Base-by-base conservation (phyloP, 2,113 vertebrate species). In the Tachuris rubrigastra region DNA sequence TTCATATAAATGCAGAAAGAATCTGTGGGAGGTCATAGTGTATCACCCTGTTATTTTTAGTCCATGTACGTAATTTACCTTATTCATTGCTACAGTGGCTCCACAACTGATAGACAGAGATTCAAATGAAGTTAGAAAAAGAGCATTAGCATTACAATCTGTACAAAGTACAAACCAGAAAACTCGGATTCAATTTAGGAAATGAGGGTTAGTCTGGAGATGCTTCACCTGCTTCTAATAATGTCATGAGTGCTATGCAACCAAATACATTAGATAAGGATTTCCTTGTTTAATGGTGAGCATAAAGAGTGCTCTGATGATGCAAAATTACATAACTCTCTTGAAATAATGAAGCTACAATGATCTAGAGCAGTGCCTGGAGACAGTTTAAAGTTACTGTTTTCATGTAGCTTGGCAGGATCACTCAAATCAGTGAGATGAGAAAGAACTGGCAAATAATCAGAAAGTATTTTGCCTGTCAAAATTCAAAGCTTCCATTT, bases 41-140 rank as follows among this genome's bases (percentile, higher is more conserved):
- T 88, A 86, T 86, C 81, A 86, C 86, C 63, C 39, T 66, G 62
- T 91, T 91, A 86, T 94, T 96, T 96, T 95, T 79, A 94, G 89
- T 60, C 68, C 65, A 24, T 46, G 91, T 86, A 91, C 46, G 50
- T 93, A 87, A 74, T 91, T 96, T 93, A 77, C 72, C 69, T 91
- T 89, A 50, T 41, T 96, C 73, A 52, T 86, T 95, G 90, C 71
- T 73, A 78, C 62, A 33, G 55, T 66, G 83, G n/a, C 55, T 75
- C 60, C 65, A 60, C 65, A 79, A 16, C 68, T 27, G 92, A 95
- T 93, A 20, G 78, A 91, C 67, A 92, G 76, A 52, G 46, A 53
- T 78, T 84, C 85, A 96, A 81, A 97, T 90, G 83, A 71, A 88
- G 60, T 65, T 85, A 94, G 63, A 19, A 93, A 50, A 89, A 91